These are phyloP conservation scores for Euphonia xanthogaster DNA, from an alignment of 2,797 vertebrate species.

Conservation along the genomic window DNA sequence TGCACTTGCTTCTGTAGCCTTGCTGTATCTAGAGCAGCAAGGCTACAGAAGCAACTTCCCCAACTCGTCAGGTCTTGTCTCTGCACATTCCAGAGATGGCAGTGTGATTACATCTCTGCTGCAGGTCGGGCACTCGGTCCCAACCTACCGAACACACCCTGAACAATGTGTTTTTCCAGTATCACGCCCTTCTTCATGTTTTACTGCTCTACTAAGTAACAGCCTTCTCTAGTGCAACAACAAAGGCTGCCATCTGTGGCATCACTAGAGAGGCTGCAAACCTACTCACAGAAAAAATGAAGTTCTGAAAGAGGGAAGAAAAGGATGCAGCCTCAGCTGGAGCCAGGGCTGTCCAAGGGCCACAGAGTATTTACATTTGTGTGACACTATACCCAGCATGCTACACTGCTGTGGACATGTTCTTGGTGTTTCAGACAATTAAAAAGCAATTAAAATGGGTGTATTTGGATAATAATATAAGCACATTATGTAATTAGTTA, in stretches of 20 bases:
- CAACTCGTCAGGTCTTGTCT: slow-evolving; percentile 35
- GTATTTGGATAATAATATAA: background rate
- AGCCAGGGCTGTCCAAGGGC: background rate
- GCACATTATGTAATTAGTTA: background rate
- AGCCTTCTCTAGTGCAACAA: background rate
- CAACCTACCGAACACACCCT: slow-evolving; percentile 35
- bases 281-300: background rate
- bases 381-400: background rate
- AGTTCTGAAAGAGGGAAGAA: background rate
- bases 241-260: background rate
- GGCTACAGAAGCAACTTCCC: background rate
- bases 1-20: background rate
- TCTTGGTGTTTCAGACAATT: background rate
- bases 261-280: background rate
- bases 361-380: background rate
- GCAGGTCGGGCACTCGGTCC: background rate
- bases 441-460: background rate
- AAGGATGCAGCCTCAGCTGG: background rate
- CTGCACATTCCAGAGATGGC: slow-evolving; percentile 51
- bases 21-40: background rate
- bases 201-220: background rate
- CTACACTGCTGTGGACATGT: background rate
- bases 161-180: slow-evolving; percentile 37
- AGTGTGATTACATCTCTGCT: slow-evolving; percentile 15
- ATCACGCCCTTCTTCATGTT: slow-evolving; percentile 16